Evolutionary conservation across 2,113 vertebrate genomes (phyloP).

Genomic region (Ceuthmochares aereus): DNA sequence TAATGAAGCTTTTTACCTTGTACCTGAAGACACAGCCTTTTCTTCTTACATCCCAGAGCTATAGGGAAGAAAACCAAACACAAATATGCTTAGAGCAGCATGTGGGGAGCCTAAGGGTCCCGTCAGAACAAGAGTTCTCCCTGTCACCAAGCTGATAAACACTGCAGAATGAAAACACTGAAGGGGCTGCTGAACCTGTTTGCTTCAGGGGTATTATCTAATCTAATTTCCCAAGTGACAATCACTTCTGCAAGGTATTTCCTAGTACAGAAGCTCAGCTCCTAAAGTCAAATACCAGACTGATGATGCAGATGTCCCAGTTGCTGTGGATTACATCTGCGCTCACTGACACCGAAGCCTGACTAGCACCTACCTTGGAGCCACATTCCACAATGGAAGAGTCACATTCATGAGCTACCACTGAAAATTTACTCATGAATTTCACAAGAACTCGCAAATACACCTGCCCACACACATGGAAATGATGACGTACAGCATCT

Average conservation of each 20-base stretch:
- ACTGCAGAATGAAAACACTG: not conserved
- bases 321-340: not conserved
- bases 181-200: not conserved
- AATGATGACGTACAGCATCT: not conserved
- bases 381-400: conserved; percentile 24
- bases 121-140: not conserved
- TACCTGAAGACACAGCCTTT: conserved; percentile 95
- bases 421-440: rapidly evolving
- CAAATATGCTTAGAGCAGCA: not conserved
- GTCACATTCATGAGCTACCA: not conserved
- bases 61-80: conserved; percentile 5
- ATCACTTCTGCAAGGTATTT: not conserved
- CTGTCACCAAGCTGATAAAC: not conserved
- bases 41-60: conserved; percentile 96
- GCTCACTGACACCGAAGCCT: not conserved
- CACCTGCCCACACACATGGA: not conserved
- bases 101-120: not conserved
- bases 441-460: not conserved
- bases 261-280: not conserved
- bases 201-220: not conserved
- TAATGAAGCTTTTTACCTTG: conserved; percentile 79
- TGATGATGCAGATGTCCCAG: not conserved
- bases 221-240: not conserved
- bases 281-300: not conserved
- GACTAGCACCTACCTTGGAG: not conserved